Base-by-base conservation (phyloP, 2,888 invertebrate genomes). In the Eremobia ochroleuca region DNA sequence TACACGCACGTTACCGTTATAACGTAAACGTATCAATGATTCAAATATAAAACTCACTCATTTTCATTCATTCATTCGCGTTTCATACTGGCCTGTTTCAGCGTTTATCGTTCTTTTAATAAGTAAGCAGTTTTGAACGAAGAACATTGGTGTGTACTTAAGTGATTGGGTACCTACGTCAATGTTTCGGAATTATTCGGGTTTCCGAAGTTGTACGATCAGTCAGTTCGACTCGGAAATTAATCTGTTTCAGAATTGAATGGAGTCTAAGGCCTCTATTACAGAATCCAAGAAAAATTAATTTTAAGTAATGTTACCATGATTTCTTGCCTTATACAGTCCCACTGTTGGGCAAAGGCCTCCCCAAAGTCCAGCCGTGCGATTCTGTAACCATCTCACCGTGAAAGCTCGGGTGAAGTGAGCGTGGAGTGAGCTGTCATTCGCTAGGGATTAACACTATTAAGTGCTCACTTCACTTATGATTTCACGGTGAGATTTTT, bases 1-100 rank as follows among this genome's bases (percentile, higher is more conserved):
- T 81, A 85, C 85, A 72, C 64, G 73, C 72, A 85, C 62, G 43
- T 49, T 85, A 59, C 28, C 21, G 77, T 78, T 66, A 70, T 15
- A 65, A 34, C n/a, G 65, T 81, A 34, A 61, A 65, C 28, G 31
- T 61, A 81, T 65, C 59, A 72, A 67, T 72, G 15, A 80, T 85
- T 77, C 62, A 64, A 25, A 80, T 64, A 37, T 68, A 65, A 43
- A 79, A 79, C 34, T 28, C 58, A 65, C 65, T 69, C 64, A 80
- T 78, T 79, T 46, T n/a, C 58, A 65, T 68, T 49, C 21, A 21
- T 46, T 69, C 62, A 80, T 78, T 83, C 31, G 52, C 11, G 43
- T 52, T 83, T 77, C 58, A 43, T 34, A 59, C n/a, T 43, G 65
- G 59, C 65, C 49, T 31, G 83, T 79, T 43, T 49, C 11, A 65